Evolutionary conservation across 2,113 vertebrate species (phyloP).

Genomic region (Brachyhypopomus gauderio): DNA sequence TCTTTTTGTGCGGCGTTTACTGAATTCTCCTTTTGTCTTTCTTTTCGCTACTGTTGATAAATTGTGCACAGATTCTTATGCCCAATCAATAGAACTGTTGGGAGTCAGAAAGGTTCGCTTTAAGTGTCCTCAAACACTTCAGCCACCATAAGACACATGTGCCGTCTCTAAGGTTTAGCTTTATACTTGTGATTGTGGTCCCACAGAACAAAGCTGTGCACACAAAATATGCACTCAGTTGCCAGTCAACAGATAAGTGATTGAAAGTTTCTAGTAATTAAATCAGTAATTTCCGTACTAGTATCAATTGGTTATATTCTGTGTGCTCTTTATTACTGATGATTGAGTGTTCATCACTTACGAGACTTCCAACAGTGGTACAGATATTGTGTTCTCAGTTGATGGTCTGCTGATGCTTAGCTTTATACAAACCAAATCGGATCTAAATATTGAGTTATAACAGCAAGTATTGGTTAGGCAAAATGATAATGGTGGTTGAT

Average conservation of each 20-base stretch:
- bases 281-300: neutral
- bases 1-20: constrained; percentile 20
- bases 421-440: neutral
- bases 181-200: neutral
- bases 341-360: neutral
- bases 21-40: constrained; percentile 6
- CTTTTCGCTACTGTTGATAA: constrained; percentile 4
- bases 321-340: neutral
- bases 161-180: neutral
- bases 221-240: neutral
- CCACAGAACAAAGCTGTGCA: neutral
- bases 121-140: neutral
- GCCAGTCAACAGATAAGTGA: neutral
- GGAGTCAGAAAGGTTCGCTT: neutral
- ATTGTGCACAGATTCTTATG: constrained; percentile 1
- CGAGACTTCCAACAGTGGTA: neutral
- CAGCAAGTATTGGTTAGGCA: neutral
- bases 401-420: neutral
- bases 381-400: neutral
- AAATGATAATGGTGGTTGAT: neutral
- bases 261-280: neutral
- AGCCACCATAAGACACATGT: neutral
- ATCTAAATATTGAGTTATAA: neutral
- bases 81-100: neutral
- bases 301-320: neutral